Evolutionary conservation across 1,140 invertebrate genomes (phyloP).

Genomic region (Dendrolimus punctatus): DNA sequence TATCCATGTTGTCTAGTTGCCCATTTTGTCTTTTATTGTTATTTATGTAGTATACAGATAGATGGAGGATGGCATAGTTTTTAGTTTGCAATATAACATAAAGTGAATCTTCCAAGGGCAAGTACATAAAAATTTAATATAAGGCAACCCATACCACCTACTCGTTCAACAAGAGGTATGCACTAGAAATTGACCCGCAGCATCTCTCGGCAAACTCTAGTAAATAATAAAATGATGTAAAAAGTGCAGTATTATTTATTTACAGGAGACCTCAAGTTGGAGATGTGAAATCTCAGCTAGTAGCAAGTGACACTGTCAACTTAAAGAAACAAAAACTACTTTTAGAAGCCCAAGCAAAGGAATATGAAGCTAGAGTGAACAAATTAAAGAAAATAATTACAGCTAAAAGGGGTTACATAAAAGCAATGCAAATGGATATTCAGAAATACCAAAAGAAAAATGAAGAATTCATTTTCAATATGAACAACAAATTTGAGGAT

Average conservation of each 20-base stretch:
- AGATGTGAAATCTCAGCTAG: constrained; percentile 53
- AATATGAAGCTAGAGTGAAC: constrained; percentile 58
- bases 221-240: no score
- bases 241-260: constrained; percentile 8
- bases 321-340: constrained; percentile 52
- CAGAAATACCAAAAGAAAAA: constrained; percentile 59
- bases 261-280: constrained; percentile 58
- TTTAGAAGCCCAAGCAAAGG: constrained; percentile 47
- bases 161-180: no score
- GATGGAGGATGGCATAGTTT: no score
- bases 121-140: no score
- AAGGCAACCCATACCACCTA: no score
- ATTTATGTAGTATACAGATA: no score
- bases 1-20: no score
- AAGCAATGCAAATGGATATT: constrained; percentile 57
- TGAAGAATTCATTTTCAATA: constrained; percentile 44
- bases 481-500: constrained; percentile 41
- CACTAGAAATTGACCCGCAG: no score
- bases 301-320: constrained; percentile 50
- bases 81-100: no score
- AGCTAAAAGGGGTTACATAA: constrained; percentile 55
- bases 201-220: no score
- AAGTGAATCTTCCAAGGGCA: no score
- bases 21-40: no score
- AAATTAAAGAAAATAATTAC: constrained; percentile 49